Evolutionary conservation across 2,113 vertebrate species (phyloP), one percentile per base, ranked within the genome.

Genomic region (Solenodon paradoxus): DNA sequence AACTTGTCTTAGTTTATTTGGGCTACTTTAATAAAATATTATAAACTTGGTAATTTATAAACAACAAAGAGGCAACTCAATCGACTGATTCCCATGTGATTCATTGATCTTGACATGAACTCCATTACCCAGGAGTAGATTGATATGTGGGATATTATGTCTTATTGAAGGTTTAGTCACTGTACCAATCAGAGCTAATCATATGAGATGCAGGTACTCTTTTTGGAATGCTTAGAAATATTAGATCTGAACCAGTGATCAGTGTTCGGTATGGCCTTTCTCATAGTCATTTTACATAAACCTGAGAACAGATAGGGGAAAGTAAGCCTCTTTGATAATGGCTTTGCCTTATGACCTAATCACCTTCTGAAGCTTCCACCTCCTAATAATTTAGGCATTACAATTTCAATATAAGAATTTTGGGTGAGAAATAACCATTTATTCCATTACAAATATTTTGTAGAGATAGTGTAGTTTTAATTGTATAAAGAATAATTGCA

Each of bases 31-130:
- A 84, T 13, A 81, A 78, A 86, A 59, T 20, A 32, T 7, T 9
- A 59, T 55, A 47, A 79, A 38, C 19, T 51, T 26, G 28, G 63
- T 69, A 40, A 53, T 16, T 87, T 93, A 61, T 61, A 79, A 86
- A 61, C 42, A 55, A 26, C 28, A 78, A 38, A 68, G 3, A 61
- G 59, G 30, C 28, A 26, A 59, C n/a, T 68, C 28, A 92, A 26
- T 68, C 61, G 20, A 38, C 9, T 68, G 16, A 86, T 55, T 88
- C n/a, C 68, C 47, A 61, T 71, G 11, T 74, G 38, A 92, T 51
- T 69, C 69, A 95, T 51, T 93, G n/a, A 3, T n/a, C 15, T 96
- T 84, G 68, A 30, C 8, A 64, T 71, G 24, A 94, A 78, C 66
- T 49, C 20, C 22, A 64, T 80, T 28, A 71, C 16, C 9, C 12